Conservation (phyloP, 2,797 vertebrate genomes). For the Bradypodion ventrale region DNA sequence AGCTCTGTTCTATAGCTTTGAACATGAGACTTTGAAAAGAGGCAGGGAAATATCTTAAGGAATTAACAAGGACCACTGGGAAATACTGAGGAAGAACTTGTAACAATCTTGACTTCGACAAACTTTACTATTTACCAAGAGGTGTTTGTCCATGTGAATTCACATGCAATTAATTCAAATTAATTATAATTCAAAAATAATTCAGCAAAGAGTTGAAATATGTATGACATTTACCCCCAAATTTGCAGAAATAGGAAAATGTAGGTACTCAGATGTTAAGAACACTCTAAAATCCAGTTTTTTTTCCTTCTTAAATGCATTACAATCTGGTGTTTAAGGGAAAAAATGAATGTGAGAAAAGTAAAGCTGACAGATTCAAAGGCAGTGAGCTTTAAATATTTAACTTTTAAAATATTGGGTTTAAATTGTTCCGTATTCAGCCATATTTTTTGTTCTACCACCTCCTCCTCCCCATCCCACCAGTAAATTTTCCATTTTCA, state of each 20-base stretch:
- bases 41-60: conserved; percentile 62
- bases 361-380: neutral
- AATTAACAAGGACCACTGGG: conserved; percentile 71
- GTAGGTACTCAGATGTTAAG: no score
- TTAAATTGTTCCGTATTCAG: neutral
- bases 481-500: no score
- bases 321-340: no score
- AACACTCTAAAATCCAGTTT: no score
- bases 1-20: conserved; percentile 59
- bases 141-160: neutral
- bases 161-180: rapidly evolving
- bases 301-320: no score
- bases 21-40: conserved; percentile 68
- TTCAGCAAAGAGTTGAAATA: neutral
- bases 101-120: conserved; percentile 43
- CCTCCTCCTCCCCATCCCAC: neutral
- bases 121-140: neutral
- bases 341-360: neutral
- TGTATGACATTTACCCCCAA: rapidly evolving
- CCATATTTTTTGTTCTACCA: neutral
- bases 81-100: conserved; percentile 56
- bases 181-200: no score
- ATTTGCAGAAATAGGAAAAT: no score
- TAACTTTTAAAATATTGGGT: neutral
- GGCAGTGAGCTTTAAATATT: neutral